Base-by-base conservation (phyloP, 2,888 invertebrate genomes). In the Girardia tigrina region DNA sequence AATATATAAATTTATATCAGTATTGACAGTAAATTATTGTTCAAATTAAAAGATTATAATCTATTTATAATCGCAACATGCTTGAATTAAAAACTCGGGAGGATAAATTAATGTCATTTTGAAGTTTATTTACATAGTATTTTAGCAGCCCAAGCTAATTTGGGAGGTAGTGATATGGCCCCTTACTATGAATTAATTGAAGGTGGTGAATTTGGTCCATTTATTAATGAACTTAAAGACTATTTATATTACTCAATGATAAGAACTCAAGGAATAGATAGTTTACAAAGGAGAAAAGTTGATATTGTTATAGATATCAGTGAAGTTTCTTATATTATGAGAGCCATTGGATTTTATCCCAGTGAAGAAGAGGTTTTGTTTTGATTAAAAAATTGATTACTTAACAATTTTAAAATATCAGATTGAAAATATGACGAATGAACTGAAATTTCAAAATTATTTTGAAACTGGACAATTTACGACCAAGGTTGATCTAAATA, bases 171-270 rank as follows among this genome's bases (percentile, higher is more conserved):
- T 77, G 83, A 82, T 76, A 79, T 85, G 72, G 86, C 87, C 71
- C 90, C 90, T 0, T 90, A 88, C 84, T 90, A 89, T 81, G 88
- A 88, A 78, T 84, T 90, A 26, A 85, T 90, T 72, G 89, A 90
- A 77, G 89, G 89, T 73, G 90, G 90, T 0, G 84, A 87, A 8
- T 87, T 88, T 0, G 90, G 90, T 1, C 89, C 88, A 87, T 85
- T 90, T 74, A 89, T 89, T 81, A 84, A 85, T 77, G 89, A 90
- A 83, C 87, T 90, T 81, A 86, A 89, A 79, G 89, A 90, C 81
- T 85, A 89, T 77, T 90, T 90, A 84, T 90, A 89, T 82, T 90
- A 90, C 82, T 88, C 89, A 79, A 90, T 90, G 85, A 88, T 90
- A 70, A 42, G 76, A 12, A 71, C 83, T 79, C 89, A 90, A 81